These are phyloP conservation scores for Harlomillsia oculata DNA, from an alignment of 1,140 invertebrate species.

Conservation along the genomic window DNA sequence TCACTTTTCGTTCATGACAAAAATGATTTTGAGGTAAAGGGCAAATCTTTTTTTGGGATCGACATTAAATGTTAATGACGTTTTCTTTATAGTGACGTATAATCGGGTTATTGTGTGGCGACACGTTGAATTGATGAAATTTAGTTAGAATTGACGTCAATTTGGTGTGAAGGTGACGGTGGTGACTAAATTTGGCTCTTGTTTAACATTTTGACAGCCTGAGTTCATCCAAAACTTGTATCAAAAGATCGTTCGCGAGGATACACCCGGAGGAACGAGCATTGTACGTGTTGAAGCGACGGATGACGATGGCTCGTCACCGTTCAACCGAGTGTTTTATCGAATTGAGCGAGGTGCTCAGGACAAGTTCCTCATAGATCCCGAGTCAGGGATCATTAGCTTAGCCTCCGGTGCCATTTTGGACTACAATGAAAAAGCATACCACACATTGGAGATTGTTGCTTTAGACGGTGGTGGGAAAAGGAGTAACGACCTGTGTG, in stretches of 20 bases:
- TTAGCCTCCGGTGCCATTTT: constrained; percentile 74
- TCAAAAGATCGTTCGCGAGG: constrained; percentile 64
- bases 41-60: background rate
- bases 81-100: too few relatives aligned
- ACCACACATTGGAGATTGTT: constrained; percentile 46
- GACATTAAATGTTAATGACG: background rate
- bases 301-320: constrained; percentile 72
- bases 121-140: too few relatives aligned
- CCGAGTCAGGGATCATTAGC: constrained; percentile 68
- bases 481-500: constrained; percentile 55
- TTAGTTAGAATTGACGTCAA: too few relatives aligned
- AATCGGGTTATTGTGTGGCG: too few relatives aligned
- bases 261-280: constrained; percentile 63
- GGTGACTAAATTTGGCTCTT: too few relatives aligned
- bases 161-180: too few relatives aligned
- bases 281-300: constrained; percentile 62
- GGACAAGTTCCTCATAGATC: constrained; percentile 85
- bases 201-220: constrained; percentile 52
- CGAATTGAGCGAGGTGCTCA: constrained; percentile 73
- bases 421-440: constrained; percentile 54
- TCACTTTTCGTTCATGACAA: constrained; percentile 74
- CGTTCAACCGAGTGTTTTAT: constrained; percentile 78
- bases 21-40: constrained; percentile 45
- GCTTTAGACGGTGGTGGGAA: constrained; percentile 77
- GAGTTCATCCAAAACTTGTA: constrained; percentile 66